Evolutionary conservation across 2,888 invertebrate genomes (phyloP), one percentile per base, ranked within the genome.

Genomic region (Andrena flavipes): DNA sequence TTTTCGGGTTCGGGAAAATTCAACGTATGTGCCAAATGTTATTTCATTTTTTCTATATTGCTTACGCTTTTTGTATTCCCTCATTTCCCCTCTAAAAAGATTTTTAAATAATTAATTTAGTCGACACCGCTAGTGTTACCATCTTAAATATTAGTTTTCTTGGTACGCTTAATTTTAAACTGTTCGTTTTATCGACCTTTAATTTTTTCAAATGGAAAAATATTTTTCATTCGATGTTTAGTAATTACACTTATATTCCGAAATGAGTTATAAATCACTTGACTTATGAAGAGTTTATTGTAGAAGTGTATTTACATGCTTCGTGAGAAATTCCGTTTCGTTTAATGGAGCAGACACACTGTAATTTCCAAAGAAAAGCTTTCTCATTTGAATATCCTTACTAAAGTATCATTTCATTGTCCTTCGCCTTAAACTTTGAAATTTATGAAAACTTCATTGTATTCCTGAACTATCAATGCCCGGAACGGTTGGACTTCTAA

Each of bases 391-490:
- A 54, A 20, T 56, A 20, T 56, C 23, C 23, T 56, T 10, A 8
- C 10, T 56, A 23, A 56, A 54, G 54, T 54, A 54, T 54, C 20
- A 54, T 54, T 54, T 20, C 54, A 54, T 54, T 54, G 20, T 54
- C 54, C 6, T 20, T 8, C 23, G 10, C 23, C 23, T 26, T 56
- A 10, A 56, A 10, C 10, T 56, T 10, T 8, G 56, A 56, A 56
- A 56, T 23, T 56, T 56, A 56, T 56, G 56, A 56, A 56, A 20
- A 56, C 23, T 23, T 10, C 10, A 26, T 23, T 23, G 23, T 4
- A 13, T 4, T 5, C 23, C 23, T 54, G 20, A 3, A 54, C 2
- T 54, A 20, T 54, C 54, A 20, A 54, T 42, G 42, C 42, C 4
- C 16, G 42, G 51, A 20, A 51, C 20, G 8, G 8, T 51, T 51